Percentiles rank a stretch among this genome's conserved stretches.
phyloP scores from a whole-genome alignment of 2,797 vertebrate species.

The Oryzias dopingdopingensis region DNA sequence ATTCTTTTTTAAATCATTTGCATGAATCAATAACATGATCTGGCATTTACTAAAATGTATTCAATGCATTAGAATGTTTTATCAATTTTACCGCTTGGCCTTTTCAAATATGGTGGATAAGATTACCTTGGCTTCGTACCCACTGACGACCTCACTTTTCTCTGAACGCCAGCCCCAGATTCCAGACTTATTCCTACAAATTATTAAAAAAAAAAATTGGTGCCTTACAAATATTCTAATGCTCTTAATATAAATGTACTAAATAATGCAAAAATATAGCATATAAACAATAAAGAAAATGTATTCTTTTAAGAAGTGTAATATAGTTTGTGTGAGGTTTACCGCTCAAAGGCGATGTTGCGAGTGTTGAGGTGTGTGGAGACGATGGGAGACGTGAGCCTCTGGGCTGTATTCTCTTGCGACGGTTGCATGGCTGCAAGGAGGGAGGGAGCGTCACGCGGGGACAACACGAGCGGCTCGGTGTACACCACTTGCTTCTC shows the following conservation, averaged over 20 bases:
- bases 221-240: neutral
- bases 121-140: conserved; percentile 91
- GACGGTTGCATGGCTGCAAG: conserved; percentile 92
- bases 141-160: conserved; percentile 91
- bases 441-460: conserved; percentile 86
- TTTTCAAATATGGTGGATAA: neutral
- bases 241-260: neutral
- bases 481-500: conserved; percentile 97
- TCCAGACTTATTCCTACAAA: conserved; percentile 89
- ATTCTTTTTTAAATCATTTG: neutral
- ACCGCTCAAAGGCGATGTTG: conserved; percentile 95
- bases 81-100: neutral
- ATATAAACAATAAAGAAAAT: neutral
- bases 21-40: neutral
- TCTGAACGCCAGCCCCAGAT: conserved; percentile 98
- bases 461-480: conserved; percentile 84
- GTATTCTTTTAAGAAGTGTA: neutral
- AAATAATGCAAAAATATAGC: neutral
- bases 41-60: neutral
- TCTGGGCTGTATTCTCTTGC: conserved; percentile 91
- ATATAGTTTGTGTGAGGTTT: conserved; percentile 7
- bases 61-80: too few relatives aligned
- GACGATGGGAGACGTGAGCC: conserved; percentile 91
- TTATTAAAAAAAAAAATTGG: neutral
- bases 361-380: conserved; percentile 95